Evolutionary conservation across 2,888 invertebrate genomes (phyloP).

Genomic region (Chorisops tibialis): DNA sequence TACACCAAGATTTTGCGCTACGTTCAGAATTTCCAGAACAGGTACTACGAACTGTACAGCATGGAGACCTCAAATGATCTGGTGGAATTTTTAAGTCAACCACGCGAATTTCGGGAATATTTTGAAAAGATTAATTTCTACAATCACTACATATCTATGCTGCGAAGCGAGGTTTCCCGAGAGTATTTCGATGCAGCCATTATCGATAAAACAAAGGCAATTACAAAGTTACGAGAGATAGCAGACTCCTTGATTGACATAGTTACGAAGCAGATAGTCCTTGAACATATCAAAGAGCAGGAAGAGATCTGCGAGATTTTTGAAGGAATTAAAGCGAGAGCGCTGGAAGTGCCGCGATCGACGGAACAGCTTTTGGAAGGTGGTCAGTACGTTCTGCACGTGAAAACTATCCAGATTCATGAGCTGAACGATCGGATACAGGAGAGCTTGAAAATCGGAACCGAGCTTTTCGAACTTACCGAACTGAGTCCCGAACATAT

Average conservation of each 20-base stretch:
- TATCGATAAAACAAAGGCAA: constrained; percentile 62
- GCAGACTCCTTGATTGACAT: constrained; percentile 59
- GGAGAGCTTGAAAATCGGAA: constrained; percentile 60
- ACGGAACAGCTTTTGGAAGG: constrained; percentile 79
- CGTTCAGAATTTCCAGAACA: constrained; percentile 54
- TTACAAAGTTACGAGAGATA: constrained; percentile 59
- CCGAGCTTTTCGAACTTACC: constrained; percentile 73
- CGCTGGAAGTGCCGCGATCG: constrained; percentile 69
- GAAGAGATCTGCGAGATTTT: constrained; percentile 68
- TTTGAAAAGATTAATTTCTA: constrained; percentile 62
- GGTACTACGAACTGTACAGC: constrained; percentile 60
- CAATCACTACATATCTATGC: constrained; percentile 58
- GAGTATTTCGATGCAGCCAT: constrained; percentile 67
- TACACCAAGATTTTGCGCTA: constrained; percentile 60
- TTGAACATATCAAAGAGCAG: constrained; percentile 64
- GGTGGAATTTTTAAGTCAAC: constrained; percentile 53
- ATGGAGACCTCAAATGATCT: constrained; percentile 53
- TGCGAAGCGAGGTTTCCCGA: constrained; percentile 61
- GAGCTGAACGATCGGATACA: constrained; percentile 68
- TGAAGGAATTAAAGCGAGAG: constrained; percentile 64
- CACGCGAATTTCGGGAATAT: constrained; percentile 59
- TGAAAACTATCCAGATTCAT: constrained; percentile 68
- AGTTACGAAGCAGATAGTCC: constrained; percentile 62
- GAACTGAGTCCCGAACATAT: constrained; percentile 72
- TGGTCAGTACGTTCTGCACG: constrained; percentile 76